Conservation (phyloP, 2,888 invertebrate species). For the Nymphalis c-album region DNA sequence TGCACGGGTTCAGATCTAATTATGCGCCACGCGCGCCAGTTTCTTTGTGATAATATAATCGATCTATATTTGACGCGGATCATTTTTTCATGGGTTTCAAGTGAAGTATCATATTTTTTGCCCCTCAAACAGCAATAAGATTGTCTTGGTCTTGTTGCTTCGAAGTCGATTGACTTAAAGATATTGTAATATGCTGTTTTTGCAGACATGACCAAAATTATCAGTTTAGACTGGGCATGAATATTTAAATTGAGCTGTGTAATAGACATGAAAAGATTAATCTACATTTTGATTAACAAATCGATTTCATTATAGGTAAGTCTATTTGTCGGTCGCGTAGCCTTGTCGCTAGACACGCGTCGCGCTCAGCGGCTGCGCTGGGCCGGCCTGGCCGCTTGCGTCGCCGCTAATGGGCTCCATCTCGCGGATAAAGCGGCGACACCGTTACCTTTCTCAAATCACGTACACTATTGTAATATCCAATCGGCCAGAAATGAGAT, state of each 20-base stretch:
- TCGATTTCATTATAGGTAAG: constrained; percentile 48
- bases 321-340: constrained; percentile 43
- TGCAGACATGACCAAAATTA: constrained; percentile 25
- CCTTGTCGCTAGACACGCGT: constrained; percentile 42
- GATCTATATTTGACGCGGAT: constrained; percentile 48
- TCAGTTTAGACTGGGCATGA: constrained; percentile 30
- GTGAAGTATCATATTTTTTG: constrained; percentile 45
- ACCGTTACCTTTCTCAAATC: constrained; percentile 82
- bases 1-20: constrained; percentile 66
- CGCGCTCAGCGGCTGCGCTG: constrained; percentile 19
- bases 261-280: constrained; percentile 35
- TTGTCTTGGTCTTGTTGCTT: constrained; percentile 35
- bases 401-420: constrained; percentile 66
- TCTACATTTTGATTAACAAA: constrained; percentile 53
- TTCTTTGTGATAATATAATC: constrained; percentile 57
- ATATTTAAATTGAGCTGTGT: constrained; percentile 28
- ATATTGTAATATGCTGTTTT: constrained; percentile 35
- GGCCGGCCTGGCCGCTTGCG: constrained; percentile 55
- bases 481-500: constrained; percentile 81
- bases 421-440: constrained; percentile 78
- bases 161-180: constrained; percentile 36
- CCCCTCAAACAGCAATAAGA: constrained; percentile 34
- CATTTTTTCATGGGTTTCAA: constrained; percentile 44
- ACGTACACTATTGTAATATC: constrained; percentile 82
- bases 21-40: constrained; percentile 56